Evolutionary conservation across 2,113 vertebrate genomes (phyloP).

Genomic region (Ramphastos sulfuratus): DNA sequence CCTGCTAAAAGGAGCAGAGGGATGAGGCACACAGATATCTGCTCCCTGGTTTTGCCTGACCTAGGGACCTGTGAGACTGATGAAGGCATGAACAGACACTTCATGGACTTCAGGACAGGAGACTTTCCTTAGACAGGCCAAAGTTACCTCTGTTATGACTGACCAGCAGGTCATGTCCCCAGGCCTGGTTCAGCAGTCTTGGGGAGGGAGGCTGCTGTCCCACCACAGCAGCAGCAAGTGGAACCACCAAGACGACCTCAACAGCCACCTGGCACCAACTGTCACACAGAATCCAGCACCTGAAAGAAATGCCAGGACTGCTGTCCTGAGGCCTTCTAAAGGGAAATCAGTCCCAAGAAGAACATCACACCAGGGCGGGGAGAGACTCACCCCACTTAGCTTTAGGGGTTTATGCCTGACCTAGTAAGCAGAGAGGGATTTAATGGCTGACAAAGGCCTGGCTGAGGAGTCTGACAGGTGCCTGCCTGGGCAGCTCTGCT

Average conservation of each 20-base stretch:
- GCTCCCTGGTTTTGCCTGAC: background rate
- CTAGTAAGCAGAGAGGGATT: background rate
- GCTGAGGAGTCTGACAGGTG: rapidly evolving
- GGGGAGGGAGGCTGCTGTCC: background rate
- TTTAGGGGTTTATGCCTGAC: background rate
- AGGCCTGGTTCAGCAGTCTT: background rate
- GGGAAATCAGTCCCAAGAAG: background rate
- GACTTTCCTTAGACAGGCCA: background rate
- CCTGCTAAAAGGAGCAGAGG: background rate
- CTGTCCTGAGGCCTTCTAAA: background rate
- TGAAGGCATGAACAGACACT: background rate
- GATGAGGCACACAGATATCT: background rate
- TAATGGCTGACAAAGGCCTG: background rate
- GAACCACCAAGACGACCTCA: background rate
- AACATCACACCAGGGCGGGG: background rate
- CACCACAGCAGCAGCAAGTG: background rate
- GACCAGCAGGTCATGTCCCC: background rate
- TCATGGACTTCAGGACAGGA: background rate
- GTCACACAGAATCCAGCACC: background rate
- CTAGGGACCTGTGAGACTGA: background rate
- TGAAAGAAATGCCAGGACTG: background rate
- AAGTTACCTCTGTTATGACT: background rate
- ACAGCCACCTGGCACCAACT: rapidly evolving
- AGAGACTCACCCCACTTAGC: background rate
- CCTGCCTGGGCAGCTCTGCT: background rate